Evolutionary conservation across 2,113 vertebrate species (phyloP).

Genomic region (Climacteris rufus): DNA sequence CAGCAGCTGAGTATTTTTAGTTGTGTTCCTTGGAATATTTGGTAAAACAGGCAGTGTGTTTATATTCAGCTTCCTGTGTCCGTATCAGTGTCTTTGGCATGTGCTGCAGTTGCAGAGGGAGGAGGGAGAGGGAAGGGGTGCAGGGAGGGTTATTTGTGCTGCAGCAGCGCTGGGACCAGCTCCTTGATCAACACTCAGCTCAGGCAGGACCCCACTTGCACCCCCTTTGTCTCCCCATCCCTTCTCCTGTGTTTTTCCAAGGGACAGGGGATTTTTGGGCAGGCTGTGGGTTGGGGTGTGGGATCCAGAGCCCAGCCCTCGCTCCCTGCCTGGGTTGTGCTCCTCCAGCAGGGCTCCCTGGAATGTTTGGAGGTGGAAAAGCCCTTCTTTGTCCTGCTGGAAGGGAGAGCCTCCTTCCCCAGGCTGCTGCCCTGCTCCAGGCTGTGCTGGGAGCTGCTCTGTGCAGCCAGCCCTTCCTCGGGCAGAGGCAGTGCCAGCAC

Average conservation of each 20-base stretch:
- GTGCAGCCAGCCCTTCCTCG: not conserved
- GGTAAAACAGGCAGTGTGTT: not conserved
- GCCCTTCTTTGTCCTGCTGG: not conserved
- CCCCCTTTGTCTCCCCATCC: not conserved
- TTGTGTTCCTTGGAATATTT: not conserved
- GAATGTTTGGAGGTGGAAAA: not conserved
- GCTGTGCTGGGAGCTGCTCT: not conserved
- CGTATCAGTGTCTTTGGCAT: not conserved
- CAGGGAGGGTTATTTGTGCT: not conserved
- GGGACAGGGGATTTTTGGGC: not conserved
- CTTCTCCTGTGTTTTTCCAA: not conserved
- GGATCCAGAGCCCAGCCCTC: accelerated
- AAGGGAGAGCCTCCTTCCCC: not conserved
- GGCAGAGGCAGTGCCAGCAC: not conserved
- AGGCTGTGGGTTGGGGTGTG: accelerated
- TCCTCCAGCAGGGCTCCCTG: accelerated
- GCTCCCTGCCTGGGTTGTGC: accelerated
- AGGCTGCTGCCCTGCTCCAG: not conserved
- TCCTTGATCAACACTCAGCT: not conserved
- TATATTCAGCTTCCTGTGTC: conserved; percentile 26
- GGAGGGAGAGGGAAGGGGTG: not conserved
- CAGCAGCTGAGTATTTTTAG: not conserved
- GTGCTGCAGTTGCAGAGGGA: not conserved
- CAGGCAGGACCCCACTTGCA: not conserved
- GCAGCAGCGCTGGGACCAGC: not conserved